A percentile compares a stretch with the other conserved stretches of the same genome.
phyloP scores from a whole-genome alignment of 2,888 invertebrate species.

The Papilio protenor region DNA sequence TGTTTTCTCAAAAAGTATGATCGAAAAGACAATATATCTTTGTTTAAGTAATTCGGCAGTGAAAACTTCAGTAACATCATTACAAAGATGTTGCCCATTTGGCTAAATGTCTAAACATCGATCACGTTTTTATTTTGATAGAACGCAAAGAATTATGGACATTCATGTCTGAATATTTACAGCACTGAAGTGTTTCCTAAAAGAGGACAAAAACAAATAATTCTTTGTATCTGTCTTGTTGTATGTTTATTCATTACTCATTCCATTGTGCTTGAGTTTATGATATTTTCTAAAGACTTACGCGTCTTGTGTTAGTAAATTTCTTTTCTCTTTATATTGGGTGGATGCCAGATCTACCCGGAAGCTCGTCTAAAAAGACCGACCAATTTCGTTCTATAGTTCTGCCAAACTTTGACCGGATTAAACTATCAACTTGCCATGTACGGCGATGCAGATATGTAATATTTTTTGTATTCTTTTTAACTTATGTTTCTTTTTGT shows the following conservation, averaged over 20 bases:
- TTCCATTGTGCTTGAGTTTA: conserved; percentile 5
- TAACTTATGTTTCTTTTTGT: neutral
- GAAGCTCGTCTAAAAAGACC: conserved; percentile 18
- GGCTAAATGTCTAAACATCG: neutral
- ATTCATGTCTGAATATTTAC: neutral
- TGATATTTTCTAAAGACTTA: conserved; percentile 22
- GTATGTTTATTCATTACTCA: conserved; percentile 20
- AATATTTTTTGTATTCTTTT: neutral
- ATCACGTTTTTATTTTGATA: neutral
- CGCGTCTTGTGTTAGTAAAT: conserved; percentile 13
- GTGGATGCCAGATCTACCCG: conserved; percentile 27
- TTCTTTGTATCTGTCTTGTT: neutral
- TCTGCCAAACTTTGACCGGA: conserved; percentile 19
- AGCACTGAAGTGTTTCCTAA: conserved; percentile 1
- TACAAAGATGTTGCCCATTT: neutral
- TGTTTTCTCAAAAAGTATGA: neutral
- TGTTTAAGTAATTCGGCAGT: neutral
- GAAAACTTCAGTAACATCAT: neutral
- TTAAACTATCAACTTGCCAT: neutral
- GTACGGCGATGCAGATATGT: neutral
- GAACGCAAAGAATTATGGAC: neutral
- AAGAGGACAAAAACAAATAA: neutral
- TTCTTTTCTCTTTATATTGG: conserved; percentile 33
- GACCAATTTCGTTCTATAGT: conserved; percentile 1
- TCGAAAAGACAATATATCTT: neutral